These are phyloP conservation scores for Rhinopomastus cyanomelas DNA, from an alignment of 2,113 vertebrate genomes.

Conservation along the genomic window DNA sequence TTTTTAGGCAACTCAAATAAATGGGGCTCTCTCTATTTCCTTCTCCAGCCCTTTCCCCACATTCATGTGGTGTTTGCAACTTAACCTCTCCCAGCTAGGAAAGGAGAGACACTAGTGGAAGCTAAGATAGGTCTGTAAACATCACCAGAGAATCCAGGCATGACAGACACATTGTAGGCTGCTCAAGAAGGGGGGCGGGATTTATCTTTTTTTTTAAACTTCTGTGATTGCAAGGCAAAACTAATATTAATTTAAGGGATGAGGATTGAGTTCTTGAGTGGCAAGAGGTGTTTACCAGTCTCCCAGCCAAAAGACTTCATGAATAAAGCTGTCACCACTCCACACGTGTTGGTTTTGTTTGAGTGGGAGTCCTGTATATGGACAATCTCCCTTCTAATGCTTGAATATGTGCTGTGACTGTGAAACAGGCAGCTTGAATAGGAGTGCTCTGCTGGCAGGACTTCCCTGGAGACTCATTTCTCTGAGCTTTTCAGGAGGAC, in stretches of 20 bases:
- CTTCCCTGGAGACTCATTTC: background rate
- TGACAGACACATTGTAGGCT: background rate
- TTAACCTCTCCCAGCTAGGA: background rate
- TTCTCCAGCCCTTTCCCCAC: background rate
- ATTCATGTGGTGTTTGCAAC: background rate
- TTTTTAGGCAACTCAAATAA: background rate
- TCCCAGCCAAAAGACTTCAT: background rate
- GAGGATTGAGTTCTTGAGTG: background rate
- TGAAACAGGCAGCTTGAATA: background rate
- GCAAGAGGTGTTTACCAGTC: background rate
- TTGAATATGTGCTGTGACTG: background rate
- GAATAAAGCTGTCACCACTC: background rate
- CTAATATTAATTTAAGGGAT: background rate
- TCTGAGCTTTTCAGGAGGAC: background rate
- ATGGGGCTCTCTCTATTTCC: background rate
- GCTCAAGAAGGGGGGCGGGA: background rate
- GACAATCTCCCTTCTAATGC: background rate
- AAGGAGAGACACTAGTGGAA: background rate
- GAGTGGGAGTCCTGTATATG: background rate
- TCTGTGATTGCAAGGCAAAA: background rate
- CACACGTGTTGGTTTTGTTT: background rate
- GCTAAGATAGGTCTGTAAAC: background rate
- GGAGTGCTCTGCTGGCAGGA: background rate
- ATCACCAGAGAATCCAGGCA: background rate
- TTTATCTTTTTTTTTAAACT: background rate